phyloP scores from a whole-genome alignment of 2,113 vertebrate species.

The Tiliqua scincoides region DNA sequence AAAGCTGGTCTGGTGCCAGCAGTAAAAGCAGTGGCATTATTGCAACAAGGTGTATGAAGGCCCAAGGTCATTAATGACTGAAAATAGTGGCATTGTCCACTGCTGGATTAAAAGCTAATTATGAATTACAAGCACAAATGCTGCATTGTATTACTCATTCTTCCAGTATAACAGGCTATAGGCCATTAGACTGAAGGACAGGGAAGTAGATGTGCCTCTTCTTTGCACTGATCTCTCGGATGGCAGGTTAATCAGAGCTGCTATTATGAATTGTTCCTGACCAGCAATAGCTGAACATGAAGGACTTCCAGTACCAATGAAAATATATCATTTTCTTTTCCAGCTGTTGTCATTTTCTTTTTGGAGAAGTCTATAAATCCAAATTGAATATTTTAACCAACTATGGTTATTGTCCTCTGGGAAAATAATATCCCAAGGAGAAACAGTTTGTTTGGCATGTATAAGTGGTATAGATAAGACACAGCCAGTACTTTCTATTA shows the following conservation, averaged over 20 bases:
- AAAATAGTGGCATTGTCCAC: neutral
- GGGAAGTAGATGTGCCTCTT: neutral
- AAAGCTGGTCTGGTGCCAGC: neutral
- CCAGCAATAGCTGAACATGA: neutral
- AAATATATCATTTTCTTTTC: neutral
- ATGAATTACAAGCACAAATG: neutral
- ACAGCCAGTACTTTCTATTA: no score
- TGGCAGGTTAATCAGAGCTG: slow-evolving; percentile 1
- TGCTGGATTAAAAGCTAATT: neutral
- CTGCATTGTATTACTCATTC: neutral
- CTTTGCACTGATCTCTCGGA: slow-evolving; percentile 17
- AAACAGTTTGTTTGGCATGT: neutral
- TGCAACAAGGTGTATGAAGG: neutral
- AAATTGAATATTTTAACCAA: no score
- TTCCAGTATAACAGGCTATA: slow-evolving; percentile 11
- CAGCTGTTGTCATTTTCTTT: neutral
- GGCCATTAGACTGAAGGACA: slow-evolving; percentile 4
- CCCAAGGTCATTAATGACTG: neutral
- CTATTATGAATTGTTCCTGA: slow-evolving; percentile 18
- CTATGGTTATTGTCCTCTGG: neutral
- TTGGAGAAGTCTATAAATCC: neutral
- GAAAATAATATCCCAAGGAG: slow-evolving; percentile 17
- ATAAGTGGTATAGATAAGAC: no score
- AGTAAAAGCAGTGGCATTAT: neutral
- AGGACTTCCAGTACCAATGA: slow-evolving; percentile 5